Conservation (phyloP, 2,113 vertebrate species). For the Fregetta grallaria region DNA sequence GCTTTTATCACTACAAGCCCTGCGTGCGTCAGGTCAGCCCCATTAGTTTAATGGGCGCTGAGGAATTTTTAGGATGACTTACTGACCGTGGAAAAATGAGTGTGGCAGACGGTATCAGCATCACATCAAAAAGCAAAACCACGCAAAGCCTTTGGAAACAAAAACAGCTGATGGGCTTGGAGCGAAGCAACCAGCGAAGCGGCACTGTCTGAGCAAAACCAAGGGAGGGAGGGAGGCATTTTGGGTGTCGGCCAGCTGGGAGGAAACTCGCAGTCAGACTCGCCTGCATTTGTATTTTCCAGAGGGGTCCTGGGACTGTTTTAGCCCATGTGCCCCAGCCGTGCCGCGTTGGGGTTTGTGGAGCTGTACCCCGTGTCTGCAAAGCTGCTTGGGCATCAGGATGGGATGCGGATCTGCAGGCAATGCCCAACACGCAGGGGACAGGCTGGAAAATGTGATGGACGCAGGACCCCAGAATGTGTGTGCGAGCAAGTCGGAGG, state of each 20-base stretch:
- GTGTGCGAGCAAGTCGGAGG: not conserved
- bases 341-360: accelerated
- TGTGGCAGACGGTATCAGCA: not conserved
- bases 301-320: not conserved
- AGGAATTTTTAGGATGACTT: slow-evolving; percentile 59
- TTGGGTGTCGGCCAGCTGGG: not conserved
- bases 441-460: not conserved
- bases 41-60: slow-evolving; percentile 38
- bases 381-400: not conserved
- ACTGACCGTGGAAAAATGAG: slow-evolving; percentile 36
- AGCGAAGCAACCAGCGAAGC: not conserved
- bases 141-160: slow-evolving; percentile 1
- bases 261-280: not conserved
- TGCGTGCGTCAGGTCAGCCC: not conserved
- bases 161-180: slow-evolving; percentile 47
- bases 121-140: slow-evolving; percentile 26
- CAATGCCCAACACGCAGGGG: accelerated
- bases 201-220: not conserved
- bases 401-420: not conserved
- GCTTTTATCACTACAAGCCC: not conserved
- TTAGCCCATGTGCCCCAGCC: not conserved
- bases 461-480: not conserved
- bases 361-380: not conserved
- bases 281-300: not conserved
- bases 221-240: not conserved